Base-by-base conservation (phyloP, 1,140 invertebrate species). In the Ostrea edulis region DNA sequence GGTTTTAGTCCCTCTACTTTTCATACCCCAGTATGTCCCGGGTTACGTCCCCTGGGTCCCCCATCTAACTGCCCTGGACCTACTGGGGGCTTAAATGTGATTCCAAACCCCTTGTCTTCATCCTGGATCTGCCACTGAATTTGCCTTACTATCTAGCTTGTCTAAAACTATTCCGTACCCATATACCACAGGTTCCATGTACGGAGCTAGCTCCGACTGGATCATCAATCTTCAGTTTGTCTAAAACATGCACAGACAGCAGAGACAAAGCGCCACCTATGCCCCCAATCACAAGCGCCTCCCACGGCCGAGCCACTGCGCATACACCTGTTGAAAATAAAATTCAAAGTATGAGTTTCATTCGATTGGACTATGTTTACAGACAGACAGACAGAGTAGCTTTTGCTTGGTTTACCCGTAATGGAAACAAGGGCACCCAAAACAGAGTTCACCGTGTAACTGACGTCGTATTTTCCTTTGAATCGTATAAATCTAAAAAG, bases 131-230 rank as follows among this genome's bases (percentile, higher is more conserved):
- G 1, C 35, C 35, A 44, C 35, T 44, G 35, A 44, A 44, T 44
- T 44, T 44, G 35, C 35, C 35, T 44, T 44, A 44, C 1, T 44
- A 2, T 44, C 35, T 44, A 44, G 5, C 2, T 44, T 44, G 35
- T 44, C 35, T 44, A 44, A 44, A 44, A 44, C 35, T 5, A 44
- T 1, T 44, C 35, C 92, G 86, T 82, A 93, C 94, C 94, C 94
- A 95, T 0, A 93, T 44, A 4, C 94, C 93, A 62, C 91, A 91
- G 11, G 88, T 86, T 92, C 97, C 97, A 93, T 99, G 98, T 7
- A 98, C 98, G 8, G 98, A 96, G 29, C 97, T 97, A 0, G 98
- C 98, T 8, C 98, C 98, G 0, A 99, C 98, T 0, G 98, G 98
- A 95, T 99, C 98, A 92, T 99, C 98, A 7, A 99, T 96, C n/a